Conservation (phyloP, 2,113 vertebrate species). For the Loxodonta africana region DNA sequence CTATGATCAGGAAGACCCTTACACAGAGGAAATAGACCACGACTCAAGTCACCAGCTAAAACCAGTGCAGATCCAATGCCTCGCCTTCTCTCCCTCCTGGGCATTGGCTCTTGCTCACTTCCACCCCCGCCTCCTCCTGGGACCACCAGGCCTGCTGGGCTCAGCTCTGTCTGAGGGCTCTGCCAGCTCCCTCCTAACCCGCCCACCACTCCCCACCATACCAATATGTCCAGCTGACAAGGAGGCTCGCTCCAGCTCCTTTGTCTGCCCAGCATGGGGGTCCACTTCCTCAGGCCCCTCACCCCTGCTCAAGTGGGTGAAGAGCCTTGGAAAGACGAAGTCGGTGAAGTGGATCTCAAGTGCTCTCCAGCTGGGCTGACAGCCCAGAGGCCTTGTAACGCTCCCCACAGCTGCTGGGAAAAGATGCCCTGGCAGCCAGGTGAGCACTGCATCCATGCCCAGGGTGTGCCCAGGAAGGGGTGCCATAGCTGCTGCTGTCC, state of each 20-base stretch:
- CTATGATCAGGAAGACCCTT: background rate
- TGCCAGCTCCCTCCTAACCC: background rate
- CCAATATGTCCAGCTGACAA: background rate
- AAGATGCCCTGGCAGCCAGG: background rate
- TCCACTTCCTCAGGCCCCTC: background rate
- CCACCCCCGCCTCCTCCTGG: background rate
- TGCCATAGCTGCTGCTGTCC: rapidly evolving
- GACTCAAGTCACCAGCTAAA: too few species aligned
- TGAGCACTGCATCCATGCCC: background rate
- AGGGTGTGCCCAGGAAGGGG: background rate
- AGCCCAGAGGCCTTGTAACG: conserved; percentile 41
- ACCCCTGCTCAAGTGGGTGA: background rate
- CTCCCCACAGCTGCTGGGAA: conserved; percentile 11
- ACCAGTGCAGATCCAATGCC: background rate
- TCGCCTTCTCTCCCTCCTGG: rapidly evolving
- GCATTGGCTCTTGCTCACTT: background rate
- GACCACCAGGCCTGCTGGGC: rapidly evolving
- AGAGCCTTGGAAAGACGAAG: conserved; percentile 57
- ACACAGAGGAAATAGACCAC: background rate
- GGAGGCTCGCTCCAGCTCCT: background rate
- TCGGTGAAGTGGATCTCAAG: background rate
- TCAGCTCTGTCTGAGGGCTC: background rate
- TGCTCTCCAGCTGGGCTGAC: background rate
- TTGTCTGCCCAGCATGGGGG: background rate
- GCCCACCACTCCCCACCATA: background rate